Evolutionary conservation across 2,113 vertebrate genomes (phyloP).

Genomic region (chimpanzee (Pan troglodytes)): DNA sequence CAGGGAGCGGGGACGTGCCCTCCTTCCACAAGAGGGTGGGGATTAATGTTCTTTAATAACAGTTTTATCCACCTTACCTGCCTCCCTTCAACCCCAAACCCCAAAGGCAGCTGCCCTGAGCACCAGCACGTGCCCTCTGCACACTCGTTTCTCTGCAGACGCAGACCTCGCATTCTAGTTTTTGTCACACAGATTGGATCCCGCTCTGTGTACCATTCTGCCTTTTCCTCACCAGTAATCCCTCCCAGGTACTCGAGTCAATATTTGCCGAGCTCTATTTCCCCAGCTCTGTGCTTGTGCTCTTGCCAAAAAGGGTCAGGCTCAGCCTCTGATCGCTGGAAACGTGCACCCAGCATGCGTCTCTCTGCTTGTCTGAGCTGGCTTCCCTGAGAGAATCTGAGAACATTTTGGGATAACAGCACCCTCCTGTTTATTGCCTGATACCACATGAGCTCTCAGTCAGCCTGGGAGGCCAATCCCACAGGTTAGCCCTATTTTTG

Average conservation of each 20-base stretch:
- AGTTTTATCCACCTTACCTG: background rate
- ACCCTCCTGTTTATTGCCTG: background rate
- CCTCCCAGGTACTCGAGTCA: background rate
- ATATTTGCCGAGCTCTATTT: background rate
- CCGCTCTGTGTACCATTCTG: fast-evolving
- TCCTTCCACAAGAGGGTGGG: background rate
- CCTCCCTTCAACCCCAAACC: background rate
- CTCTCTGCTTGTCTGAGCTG: background rate
- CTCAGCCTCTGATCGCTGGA: background rate
- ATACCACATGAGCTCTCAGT: background rate
- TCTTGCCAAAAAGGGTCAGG: background rate
- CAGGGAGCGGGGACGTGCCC: background rate
- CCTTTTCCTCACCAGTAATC: background rate
- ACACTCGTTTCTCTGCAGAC: background rate
- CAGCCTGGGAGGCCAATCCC: background rate
- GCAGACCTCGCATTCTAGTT: background rate
- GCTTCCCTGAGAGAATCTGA: background rate
- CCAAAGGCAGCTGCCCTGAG: too few relatives aligned
- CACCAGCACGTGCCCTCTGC: fast-evolving
- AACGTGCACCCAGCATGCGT: background rate
- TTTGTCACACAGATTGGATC: too few relatives aligned
- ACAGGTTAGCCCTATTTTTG: fast-evolving
- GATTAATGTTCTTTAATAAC: background rate
- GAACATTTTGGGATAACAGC: background rate
- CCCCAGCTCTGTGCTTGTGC: background rate